A percentile compares a stretch with the other conserved stretches of the same genome.
These are phyloP conservation scores for Vulpes vulpes DNA, from an alignment of 2,113 vertebrate species.

Conservation along the genomic window DNA sequence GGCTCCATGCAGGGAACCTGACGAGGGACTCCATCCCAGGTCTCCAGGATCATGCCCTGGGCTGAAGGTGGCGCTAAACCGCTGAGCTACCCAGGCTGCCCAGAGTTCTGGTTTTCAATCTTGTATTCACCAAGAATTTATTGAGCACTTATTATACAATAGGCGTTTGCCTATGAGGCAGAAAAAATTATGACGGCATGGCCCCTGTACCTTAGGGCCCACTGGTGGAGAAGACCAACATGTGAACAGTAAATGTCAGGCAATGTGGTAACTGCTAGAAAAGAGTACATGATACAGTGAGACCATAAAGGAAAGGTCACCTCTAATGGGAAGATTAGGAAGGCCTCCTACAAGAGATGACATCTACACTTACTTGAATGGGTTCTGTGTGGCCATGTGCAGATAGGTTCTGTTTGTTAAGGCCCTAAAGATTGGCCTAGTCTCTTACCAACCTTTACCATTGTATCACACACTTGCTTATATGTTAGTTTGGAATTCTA, in stretches of 20 bases:
- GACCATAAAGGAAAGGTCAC: background rate
- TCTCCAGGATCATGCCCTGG: too few relatives aligned
- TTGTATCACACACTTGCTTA: background rate
- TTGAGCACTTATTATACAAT: background rate
- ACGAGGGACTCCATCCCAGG: too few relatives aligned
- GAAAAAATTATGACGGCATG: background rate
- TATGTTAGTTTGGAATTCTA: background rate
- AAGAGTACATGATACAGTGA: background rate
- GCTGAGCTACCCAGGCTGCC: too few relatives aligned
- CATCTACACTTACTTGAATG: too few relatives aligned
- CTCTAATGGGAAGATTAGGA: background rate
- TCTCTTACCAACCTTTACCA: background rate
- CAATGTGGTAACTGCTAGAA: background rate
- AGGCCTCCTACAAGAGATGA: background rate
- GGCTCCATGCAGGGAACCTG: too few relatives aligned
- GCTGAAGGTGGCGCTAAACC: too few relatives aligned
- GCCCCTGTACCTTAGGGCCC: background rate
- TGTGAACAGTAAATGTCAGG: background rate
- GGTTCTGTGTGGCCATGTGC: background rate
- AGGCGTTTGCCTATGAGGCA: background rate
- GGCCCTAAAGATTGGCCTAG: background rate
- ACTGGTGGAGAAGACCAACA: background rate
- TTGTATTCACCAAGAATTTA: background rate
- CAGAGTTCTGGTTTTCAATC: slow-evolving; percentile 54
- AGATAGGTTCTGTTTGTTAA: background rate